Evolutionary conservation across 1,140 invertebrate genomes (phyloP), one percentile per base, ranked within the genome.

Genomic region (Anagrus nilaparvatae): DNA sequence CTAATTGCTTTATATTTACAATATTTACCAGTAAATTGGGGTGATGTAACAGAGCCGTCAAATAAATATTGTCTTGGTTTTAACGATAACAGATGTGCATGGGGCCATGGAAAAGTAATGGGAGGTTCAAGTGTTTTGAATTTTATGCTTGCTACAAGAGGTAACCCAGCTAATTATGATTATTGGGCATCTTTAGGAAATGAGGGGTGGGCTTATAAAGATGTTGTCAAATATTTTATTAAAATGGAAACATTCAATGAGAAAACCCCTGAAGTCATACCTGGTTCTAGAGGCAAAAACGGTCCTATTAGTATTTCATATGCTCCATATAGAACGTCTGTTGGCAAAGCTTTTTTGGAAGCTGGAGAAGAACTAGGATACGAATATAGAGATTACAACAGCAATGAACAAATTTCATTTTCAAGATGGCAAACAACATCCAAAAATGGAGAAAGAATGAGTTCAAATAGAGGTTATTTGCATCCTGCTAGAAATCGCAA

Each of bases 51-150:
- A 0, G 72, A 75, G 46, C 72, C 72, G 3, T 75, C 77, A 20
- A 56, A 67, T 20, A 62, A 65, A 1, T 55, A 71, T 14, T 81
- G 81, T 45, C 62, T 71, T 37, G 64, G 65, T 1, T 59, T 68
- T 40, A 63, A 34, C 13, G 55, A 71, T 9, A 63, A 72, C 17
- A 59, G 59, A 8, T 82, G 79, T 46, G 70, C 66, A 41, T 83
- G 78, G 78, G 72, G 77, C 1, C 74, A 76, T 36, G 83, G 82
- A 0, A 86, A 84, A 59, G 74, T 74, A 5, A 56, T 87, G 12
- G 89, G 89, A 2, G 90, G 89, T 3, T 77, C 75, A 7, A 81
- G 79, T 5, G 76, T 75, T 0, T 75, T 87, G 13, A 92, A 92
- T 64, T 85, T 78, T 4, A 87, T 91, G 84, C 64, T 86, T 4